These are phyloP conservation scores for Tragelaphus buxtoni DNA, from an alignment of 2,113 vertebrate species.

Conservation along the genomic window DNA sequence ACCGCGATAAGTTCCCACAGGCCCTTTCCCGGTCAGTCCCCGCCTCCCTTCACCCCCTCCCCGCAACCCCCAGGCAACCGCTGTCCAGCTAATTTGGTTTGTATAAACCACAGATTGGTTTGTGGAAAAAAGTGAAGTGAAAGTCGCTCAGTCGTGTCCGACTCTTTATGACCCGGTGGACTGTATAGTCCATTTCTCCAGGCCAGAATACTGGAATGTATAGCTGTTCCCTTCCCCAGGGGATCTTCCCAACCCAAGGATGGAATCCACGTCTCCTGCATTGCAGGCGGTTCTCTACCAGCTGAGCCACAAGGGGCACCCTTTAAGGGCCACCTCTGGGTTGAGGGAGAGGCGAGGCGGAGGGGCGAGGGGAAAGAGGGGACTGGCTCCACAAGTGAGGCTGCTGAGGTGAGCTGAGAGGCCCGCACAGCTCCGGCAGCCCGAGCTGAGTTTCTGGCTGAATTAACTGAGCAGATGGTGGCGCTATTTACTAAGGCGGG, in stretches of 20 bases:
- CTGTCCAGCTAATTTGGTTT: too few species aligned
- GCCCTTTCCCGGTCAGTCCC: too few species aligned
- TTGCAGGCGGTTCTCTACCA: background rate
- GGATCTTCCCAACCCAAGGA: background rate
- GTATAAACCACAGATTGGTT: too few species aligned
- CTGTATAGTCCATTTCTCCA: background rate
- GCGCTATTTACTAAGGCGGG: background rate
- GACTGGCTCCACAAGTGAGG: background rate
- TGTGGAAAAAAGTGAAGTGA: too few species aligned
- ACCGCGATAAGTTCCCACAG: too few species aligned
- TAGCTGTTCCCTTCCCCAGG: background rate
- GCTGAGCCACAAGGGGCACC: background rate
- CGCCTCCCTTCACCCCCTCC: too few species aligned
- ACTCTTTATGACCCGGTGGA: background rate
- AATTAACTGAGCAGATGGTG: background rate
- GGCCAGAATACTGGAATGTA: background rate
- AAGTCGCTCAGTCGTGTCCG: too few species aligned
- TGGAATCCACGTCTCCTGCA: background rate
- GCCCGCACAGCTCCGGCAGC: rapidly evolving
- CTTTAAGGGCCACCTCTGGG: background rate
- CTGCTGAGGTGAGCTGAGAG: background rate
- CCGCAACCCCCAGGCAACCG: too few species aligned
- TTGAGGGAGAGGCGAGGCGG: background rate
- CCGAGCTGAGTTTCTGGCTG: background rate
- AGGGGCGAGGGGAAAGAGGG: background rate